These are phyloP conservation scores for Yponomeuta cagnagella DNA, from an alignment of 2,888 invertebrate species.

Conservation along the genomic window DNA sequence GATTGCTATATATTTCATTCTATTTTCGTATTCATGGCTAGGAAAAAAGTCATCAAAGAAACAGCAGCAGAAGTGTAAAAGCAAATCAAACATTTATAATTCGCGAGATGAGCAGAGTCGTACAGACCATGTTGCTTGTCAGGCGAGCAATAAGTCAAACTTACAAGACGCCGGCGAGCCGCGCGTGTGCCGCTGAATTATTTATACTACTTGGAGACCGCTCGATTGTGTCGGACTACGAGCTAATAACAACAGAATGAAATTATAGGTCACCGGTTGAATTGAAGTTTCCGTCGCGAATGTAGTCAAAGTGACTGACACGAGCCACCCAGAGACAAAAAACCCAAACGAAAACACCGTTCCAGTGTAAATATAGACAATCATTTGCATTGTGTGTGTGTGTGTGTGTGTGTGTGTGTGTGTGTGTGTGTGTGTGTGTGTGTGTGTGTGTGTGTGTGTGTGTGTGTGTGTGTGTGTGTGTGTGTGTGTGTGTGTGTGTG, in stretches of 20 bases:
- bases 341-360: constrained; percentile 29
- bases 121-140: constrained; percentile 19
- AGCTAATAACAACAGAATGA: neutral
- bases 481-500: neutral
- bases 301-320: constrained; percentile 30
- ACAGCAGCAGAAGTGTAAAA: neutral
- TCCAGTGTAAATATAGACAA: neutral
- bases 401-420: neutral
- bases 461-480: neutral
- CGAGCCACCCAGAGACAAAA: constrained; percentile 62
- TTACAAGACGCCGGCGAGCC: constrained; percentile 49
- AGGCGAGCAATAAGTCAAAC: constrained; percentile 58
- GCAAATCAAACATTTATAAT: neutral
- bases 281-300: neutral
- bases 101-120: neutral
- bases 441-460: neutral
- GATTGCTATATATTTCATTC: neutral
- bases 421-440: neutral
- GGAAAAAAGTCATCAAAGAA: neutral
- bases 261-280: neutral
- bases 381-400: neutral
- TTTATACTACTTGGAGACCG: constrained; percentile 37
- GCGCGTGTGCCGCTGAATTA: constrained; percentile 54
- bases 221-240: neutral
- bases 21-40: neutral